Percentiles rank a stretch among this genome's conserved stretches.
phyloP scores from a whole-genome alignment of 2,797 vertebrate species.

The Lophius americanus region DNA sequence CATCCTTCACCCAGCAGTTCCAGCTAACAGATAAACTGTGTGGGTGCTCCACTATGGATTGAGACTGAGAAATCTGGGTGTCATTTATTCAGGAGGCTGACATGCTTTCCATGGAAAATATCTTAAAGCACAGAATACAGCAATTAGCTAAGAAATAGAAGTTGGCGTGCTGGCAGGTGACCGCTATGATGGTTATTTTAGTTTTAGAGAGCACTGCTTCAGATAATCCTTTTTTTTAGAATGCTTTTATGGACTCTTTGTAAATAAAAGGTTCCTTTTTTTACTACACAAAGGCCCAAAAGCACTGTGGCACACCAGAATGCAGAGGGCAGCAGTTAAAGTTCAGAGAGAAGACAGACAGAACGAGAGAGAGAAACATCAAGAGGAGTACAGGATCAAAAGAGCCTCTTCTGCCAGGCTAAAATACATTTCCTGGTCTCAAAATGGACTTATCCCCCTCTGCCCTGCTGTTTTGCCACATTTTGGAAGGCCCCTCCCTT shows the following conservation, averaged over 20 bases:
- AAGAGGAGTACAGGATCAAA: constrained; percentile 54
- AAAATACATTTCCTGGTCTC: constrained; percentile 79
- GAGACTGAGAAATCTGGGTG: constrained; percentile 41
- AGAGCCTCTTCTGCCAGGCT: constrained; percentile 72
- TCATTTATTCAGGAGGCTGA: constrained; percentile 45
- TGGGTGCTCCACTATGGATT: constrained; percentile 54
- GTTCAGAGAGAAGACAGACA: constrained; percentile 83
- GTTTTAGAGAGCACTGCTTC: constrained; percentile 85
- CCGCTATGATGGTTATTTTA: constrained; percentile 43
- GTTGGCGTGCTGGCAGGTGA: constrained; percentile 25
- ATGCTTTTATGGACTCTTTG: constrained; percentile 86
- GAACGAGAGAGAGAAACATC: constrained; percentile 58
- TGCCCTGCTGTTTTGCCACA: constrained; percentile 99
- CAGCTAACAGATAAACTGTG: constrained; percentile 28
- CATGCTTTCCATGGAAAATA: constrained; percentile 57
- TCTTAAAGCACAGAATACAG: constrained; percentile 43
- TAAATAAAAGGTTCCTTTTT: constrained; percentile 71
- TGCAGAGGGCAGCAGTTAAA: constrained; percentile 84
- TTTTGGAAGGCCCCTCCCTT: constrained; percentile 94
- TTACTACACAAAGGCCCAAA: constrained; percentile 83
- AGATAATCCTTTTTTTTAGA: constrained; percentile 80
- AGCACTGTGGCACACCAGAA: constrained; percentile 85
- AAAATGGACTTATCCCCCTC: constrained; percentile 99
- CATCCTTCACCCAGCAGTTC: constrained; percentile 34
- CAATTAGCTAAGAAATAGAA: constrained; percentile 20